Percentiles rank a stretch among this genome's conserved stretches.
Conservation (phyloP, 2,113 vertebrate species). For the Pelvicachromis taeniatus region DNA sequence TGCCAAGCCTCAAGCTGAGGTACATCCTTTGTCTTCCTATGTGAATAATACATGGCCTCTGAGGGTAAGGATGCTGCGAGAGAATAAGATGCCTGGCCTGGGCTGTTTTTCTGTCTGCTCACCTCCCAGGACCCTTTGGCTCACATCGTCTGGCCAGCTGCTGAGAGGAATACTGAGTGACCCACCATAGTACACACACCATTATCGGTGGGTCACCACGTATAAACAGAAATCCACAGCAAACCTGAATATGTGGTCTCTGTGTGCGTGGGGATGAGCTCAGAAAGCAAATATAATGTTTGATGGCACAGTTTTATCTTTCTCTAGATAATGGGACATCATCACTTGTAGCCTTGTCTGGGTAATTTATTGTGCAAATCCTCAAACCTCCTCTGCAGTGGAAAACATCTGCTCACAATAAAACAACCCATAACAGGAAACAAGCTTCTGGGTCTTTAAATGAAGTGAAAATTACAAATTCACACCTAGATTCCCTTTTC, state of each 20-base stretch:
- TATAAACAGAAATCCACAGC: background rate
- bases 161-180: slow-evolving; percentile 42
- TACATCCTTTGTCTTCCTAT: background rate
- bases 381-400: slow-evolving; percentile 1
- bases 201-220: background rate
- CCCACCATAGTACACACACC: background rate
- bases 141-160: slow-evolving; percentile 8
- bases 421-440: slow-evolving; percentile 17
- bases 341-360: slow-evolving; percentile 22
- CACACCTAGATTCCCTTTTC: background rate
- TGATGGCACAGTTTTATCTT: slow-evolving; percentile 2
- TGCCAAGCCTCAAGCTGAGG: slow-evolving; percentile 8
- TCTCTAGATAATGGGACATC: slow-evolving; percentile 20
- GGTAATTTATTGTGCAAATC: slow-evolving; percentile 30
- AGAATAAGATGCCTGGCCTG: slow-evolving; percentile 12
- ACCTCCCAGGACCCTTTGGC: slow-evolving; percentile 21
- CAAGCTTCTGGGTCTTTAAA: slow-evolving; percentile 3
- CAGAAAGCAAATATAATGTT: background rate
- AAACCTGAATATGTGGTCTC: background rate
- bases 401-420: slow-evolving; percentile 38
- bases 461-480: slow-evolving; percentile 42
- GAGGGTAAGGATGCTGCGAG: background rate
- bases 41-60: slow-evolving; percentile 58
- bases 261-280: background rate
- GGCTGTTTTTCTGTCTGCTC: slow-evolving; percentile 18